Evolutionary conservation across 2,888 invertebrate genomes (phyloP), one percentile per base, ranked within the genome.

Genomic region (Parasteatoda lunata): DNA sequence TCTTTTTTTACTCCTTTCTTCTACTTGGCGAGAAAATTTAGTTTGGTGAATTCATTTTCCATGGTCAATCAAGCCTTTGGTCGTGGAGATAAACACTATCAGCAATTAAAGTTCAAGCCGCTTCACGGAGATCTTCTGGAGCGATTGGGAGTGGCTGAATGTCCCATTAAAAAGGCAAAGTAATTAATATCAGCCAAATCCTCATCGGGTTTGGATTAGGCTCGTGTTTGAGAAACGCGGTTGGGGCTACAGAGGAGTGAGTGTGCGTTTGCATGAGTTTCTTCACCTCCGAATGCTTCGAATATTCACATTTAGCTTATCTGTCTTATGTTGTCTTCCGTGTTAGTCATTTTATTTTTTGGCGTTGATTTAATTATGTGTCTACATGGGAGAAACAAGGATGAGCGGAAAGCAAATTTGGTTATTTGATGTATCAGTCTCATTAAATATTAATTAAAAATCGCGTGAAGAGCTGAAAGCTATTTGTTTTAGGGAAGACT

Each of bases 81-180:
- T 30, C 30, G 30, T 59, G 59, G 11, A 13, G 59, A 59, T 13
- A 51, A 71, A 71, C 71, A 71, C 51, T 11, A 13, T n/a, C 51
- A 9, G 51, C 71, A 71, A 71, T 71, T 54, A 66, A 75, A 82
- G 82, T 82, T 82, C 82, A 49, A 54, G 47, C 59, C 54, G 59
- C 68, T n/a, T 48, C 52, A 68, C 9, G n/a, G 64, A 47, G 48
- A 68, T 45, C 7, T 49, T 64, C 49, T 72, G 30, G 59, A 83
- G 71, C 66, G 71, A n/a, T 47, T 64, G 52, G 83, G 83, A 83
- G 83, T 76, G 71, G 77, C 75, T 8, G n/a, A 15, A 13, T 77
- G 83, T 77, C 83, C 83, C 65, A 83, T 83, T 77, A 77, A 77
- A 75, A 72, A 77, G 51, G 65, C 45, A 77, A 83, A 77, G 77